phyloP scores from a whole-genome alignment of 2,888 invertebrate genomes.

The Drosophila pseudotalamancana region DNA sequence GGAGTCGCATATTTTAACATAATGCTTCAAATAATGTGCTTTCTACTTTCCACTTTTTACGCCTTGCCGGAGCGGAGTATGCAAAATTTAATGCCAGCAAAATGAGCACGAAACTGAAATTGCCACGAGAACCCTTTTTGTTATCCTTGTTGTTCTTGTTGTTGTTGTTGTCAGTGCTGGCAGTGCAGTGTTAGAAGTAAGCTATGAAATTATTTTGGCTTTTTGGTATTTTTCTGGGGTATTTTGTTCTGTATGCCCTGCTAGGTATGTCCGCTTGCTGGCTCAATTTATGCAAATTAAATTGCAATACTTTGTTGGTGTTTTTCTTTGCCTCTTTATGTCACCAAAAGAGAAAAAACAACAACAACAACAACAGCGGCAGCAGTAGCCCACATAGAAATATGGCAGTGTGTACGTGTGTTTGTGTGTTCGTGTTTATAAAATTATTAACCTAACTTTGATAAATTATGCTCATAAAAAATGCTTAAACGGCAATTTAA shows the following conservation, averaged over 20 bases:
- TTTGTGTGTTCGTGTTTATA: conserved; percentile 40
- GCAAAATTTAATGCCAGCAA: conserved; percentile 72
- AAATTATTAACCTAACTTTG: conserved; percentile 77
- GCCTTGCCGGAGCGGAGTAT: conserved; percentile 40
- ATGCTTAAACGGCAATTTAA: conserved; percentile 75
- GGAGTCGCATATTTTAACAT: conserved; percentile 72
- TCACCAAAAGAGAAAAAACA: conserved; percentile 39
- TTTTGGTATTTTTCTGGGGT: conserved; percentile 56
- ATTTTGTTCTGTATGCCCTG: conserved; percentile 32
- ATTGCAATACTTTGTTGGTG: conserved; percentile 69
- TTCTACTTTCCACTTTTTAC: conserved; percentile 34
- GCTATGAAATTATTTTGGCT: conserved; percentile 69
- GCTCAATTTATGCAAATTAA: conserved; percentile 77
- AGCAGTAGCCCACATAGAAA: conserved; percentile 45
- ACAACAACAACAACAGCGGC: conserved; percentile 1
- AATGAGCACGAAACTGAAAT: conserved; percentile 68
- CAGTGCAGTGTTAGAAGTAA: conserved; percentile 63
- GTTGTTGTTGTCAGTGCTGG: conserved; percentile 35
- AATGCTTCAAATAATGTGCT: conserved; percentile 75
- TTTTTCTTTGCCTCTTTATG: conserved; percentile 45
- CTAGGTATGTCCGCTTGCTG: conserved; percentile 32
- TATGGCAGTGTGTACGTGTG: conserved; percentile 3
- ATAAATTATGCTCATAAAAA: conserved; percentile 78
- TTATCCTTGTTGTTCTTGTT: conserved; percentile 19
- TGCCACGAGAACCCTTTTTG: conserved; percentile 67